Base-by-base conservation (phyloP, 2,797 vertebrate genomes). In the Varecia variegata region DNA sequence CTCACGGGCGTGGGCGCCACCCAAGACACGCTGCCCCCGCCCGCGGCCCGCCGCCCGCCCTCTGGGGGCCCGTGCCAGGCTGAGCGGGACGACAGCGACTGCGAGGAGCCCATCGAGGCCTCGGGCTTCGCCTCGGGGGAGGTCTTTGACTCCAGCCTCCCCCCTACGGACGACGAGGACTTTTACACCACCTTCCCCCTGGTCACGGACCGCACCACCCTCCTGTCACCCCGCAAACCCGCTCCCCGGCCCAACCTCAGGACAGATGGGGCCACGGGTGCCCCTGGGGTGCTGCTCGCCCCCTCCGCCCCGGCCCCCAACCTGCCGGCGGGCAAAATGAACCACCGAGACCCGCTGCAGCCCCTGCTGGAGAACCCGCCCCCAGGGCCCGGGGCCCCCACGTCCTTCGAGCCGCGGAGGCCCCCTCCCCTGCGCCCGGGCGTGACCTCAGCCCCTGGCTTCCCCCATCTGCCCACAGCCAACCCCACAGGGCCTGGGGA, bases 381-480 rank as follows among this genome's bases (percentile, higher is more conserved):
- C 99, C 99, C 98, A 92, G 97, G 97, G 82, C 97, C 97, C 13
- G 97, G 97, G 96, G 96, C 84, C 97, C 99, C 99, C 98, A 99
- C 99, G 68, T 99, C 98, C 97, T 99, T 98, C 27, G 99, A 99
- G 93, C 99, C 99, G 0, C 97, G 97, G 98, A 96, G 97, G 98
- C 82, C 98, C 97, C 98, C 98, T 98, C 97, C 99, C 98, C 98
- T 98, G 98, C 98, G 99, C 98, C 99, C 99, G 8, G 99, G 99
- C 98, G 99, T 99, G 99, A 99, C 99, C 95, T 98, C 99, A 98
- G 97, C 99, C 91, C 99, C 99, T 97, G 99, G 99, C 99, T 99
- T 99, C 99, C 99, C 99, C 98, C 99, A 98, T 99, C 98, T 99
- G 98, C 99, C 99, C 99, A 99, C 99, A 99, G 99, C 99, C 99